Conservation (phyloP, 2,888 invertebrate genomes). For the Sarcophaga carnaria region DNA sequence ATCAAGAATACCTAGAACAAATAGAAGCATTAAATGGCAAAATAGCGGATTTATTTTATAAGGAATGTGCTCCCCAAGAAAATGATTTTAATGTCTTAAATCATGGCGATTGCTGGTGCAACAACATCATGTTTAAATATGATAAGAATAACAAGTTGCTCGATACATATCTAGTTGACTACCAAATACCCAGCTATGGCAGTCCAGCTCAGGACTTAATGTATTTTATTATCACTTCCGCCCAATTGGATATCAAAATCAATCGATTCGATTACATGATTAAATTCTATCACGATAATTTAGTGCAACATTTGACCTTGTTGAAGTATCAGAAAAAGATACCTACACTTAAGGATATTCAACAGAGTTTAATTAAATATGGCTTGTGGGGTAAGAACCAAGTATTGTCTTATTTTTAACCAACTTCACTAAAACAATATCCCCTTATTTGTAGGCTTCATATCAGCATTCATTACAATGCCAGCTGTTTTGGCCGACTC, state of each 20-base stretch:
- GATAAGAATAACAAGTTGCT: constrained; percentile 69
- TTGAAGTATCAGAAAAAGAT: constrained; percentile 73
- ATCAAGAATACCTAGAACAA: constrained; percentile 14
- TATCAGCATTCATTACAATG: constrained; percentile 71
- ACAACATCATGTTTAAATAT: constrained; percentile 79
- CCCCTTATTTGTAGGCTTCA: constrained; percentile 69
- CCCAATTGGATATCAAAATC: constrained; percentile 74
- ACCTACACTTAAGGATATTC: constrained; percentile 75
- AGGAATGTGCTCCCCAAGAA: neutral
- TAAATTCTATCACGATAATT: constrained; percentile 74
- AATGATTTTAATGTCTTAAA: constrained; percentile 74
- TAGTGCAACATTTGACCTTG: constrained; percentile 73
- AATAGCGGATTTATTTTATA: constrained; percentile 26
- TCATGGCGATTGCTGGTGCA: constrained; percentile 79
- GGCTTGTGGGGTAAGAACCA: constrained; percentile 75
- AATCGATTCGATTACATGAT: constrained; percentile 77
- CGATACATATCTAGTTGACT: constrained; percentile 77
- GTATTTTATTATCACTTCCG: constrained; percentile 77
- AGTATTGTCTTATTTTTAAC: neutral
- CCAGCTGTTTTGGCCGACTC: constrained; percentile 75
- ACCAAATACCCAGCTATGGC: constrained; percentile 77
- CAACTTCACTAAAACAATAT: neutral
- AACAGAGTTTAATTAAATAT: constrained; percentile 73
- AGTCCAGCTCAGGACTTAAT: constrained; percentile 79
- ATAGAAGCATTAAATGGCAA: constrained; percentile 28